A percentile compares a stretch with the other conserved stretches of the same genome.
These are phyloP conservation scores for Girardinus metallicus DNA, from an alignment of 2,797 vertebrate genomes.

Conservation along the genomic window DNA sequence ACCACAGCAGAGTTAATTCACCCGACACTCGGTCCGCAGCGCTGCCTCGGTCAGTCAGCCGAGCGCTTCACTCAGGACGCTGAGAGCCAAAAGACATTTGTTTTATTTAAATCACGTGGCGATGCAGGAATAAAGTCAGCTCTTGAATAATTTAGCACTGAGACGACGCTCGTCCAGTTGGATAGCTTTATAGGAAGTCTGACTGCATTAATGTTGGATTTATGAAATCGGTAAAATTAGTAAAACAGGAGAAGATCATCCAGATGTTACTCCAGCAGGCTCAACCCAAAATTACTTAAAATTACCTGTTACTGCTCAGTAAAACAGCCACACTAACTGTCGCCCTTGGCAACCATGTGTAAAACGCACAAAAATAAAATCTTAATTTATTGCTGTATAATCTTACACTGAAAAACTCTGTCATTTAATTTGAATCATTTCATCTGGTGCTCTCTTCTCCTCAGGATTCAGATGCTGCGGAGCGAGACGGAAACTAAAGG, in stretches of 20 bases:
- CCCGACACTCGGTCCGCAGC: constrained; percentile 20
- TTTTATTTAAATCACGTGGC: constrained; percentile 31
- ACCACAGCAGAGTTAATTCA: constrained; percentile 22
- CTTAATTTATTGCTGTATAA: not conserved
- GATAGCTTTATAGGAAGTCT: constrained; percentile 23
- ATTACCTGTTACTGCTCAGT: not conserved
- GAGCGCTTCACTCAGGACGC: constrained; percentile 9
- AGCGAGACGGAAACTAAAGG: not conserved
- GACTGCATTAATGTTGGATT: not conserved
- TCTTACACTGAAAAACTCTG: not conserved
- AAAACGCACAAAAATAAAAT: not conserved
- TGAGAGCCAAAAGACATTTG: constrained; percentile 43
- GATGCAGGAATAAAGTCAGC: constrained; percentile 7
- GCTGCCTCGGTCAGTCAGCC: constrained; percentile 20
- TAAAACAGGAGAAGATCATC: not conserved
- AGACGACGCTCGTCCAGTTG: constrained; percentile 27
- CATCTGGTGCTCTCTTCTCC: not conserved
- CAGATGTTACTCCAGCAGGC: not conserved
- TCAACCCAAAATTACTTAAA: not conserved
- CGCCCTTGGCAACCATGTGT: not conserved
- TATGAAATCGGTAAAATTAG: not conserved
- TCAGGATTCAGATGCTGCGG: not conserved
- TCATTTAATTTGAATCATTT: not conserved
- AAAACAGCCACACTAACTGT: not conserved
- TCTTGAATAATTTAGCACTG: constrained; percentile 44